These are phyloP conservation scores for Benitochromis conjunctus DNA, from an alignment of 2,113 vertebrate species.

Conservation along the genomic window DNA sequence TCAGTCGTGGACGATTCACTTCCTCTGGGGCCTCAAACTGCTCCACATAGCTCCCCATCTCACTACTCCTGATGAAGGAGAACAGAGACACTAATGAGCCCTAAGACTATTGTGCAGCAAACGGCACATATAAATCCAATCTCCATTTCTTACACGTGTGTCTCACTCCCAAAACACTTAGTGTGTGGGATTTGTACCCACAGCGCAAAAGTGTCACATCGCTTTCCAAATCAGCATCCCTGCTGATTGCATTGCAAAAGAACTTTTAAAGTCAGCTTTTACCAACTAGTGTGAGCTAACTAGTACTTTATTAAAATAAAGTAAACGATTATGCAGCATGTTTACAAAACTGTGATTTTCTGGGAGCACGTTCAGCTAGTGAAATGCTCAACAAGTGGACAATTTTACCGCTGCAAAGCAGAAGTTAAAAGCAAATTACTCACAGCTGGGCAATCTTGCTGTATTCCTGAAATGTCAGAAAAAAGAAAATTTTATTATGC, in stretches of 20 bases:
- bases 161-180: neutral
- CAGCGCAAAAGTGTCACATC: neutral
- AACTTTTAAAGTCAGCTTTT: neutral
- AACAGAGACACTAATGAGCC: neutral
- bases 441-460: constrained; percentile 64
- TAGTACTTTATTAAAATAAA: neutral
- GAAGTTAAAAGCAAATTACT: constrained; percentile 25
- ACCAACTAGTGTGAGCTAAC: neutral
- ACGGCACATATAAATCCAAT: neutral
- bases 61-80: neutral
- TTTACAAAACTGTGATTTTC: neutral
- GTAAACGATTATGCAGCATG: neutral
- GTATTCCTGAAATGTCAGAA: constrained; percentile 67
- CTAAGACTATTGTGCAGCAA: neutral
- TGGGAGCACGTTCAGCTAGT: neutral
- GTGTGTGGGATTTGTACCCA: neutral
- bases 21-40: constrained; percentile 49
- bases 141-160: neutral
- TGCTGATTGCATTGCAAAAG: neutral
- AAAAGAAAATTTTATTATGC: neutral
- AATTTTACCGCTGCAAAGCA: neutral
- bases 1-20: constrained; percentile 52
- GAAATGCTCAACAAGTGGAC: neutral
- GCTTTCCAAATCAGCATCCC: neutral
- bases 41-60: constrained; percentile 9